Conservation (phyloP, 2,888 invertebrate genomes). For the Zygothrica quintamaculata region DNA sequence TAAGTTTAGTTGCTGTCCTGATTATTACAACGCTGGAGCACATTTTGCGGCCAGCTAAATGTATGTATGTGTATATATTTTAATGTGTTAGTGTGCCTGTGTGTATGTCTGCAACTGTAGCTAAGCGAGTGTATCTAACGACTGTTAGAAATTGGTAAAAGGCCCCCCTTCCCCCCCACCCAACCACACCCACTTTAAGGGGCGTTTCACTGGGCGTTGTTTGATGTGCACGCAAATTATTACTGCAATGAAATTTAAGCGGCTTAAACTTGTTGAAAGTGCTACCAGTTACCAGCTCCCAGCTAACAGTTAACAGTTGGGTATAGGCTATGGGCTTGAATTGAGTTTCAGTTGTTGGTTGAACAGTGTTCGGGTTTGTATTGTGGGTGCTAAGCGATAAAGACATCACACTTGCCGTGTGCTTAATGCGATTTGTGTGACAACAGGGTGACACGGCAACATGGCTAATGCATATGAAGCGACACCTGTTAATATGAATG, state of each 20-base stretch:
- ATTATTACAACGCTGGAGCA: slow-evolving; percentile 56
- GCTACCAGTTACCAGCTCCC: slow-evolving; percentile 20
- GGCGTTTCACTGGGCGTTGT: slow-evolving; percentile 27
- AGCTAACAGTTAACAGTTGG: too few species aligned
- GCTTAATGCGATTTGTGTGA: slow-evolving; percentile 27
- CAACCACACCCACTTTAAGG: too few species aligned
- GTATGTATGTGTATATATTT: slow-evolving; percentile 5
- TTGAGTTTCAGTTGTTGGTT: slow-evolving; percentile 16
- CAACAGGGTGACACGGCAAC: too few species aligned
- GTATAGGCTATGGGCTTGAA: slow-evolving; percentile 13
- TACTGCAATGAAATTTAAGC: slow-evolving; percentile 72
- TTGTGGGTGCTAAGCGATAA: slow-evolving; percentile 28
- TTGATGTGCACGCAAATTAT: slow-evolving; percentile 72
- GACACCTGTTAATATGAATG: not conserved
- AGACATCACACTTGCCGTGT: slow-evolving; percentile 28
- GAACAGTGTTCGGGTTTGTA: not conserved
- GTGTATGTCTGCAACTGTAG: slow-evolving; percentile 40
- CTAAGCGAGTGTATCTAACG: slow-evolving; percentile 38
- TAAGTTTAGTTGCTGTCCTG: slow-evolving; percentile 28
- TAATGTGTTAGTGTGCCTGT: slow-evolving; percentile 1
- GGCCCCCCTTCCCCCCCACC: too few species aligned
- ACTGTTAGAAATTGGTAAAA: slow-evolving; percentile 21
- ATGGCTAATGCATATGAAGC: not conserved
- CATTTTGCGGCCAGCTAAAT: slow-evolving; percentile 47
- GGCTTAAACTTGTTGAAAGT: slow-evolving; percentile 68